Conservation (phyloP, 1,140 invertebrate genomes). For the Chironomus striatipennis region DNA sequence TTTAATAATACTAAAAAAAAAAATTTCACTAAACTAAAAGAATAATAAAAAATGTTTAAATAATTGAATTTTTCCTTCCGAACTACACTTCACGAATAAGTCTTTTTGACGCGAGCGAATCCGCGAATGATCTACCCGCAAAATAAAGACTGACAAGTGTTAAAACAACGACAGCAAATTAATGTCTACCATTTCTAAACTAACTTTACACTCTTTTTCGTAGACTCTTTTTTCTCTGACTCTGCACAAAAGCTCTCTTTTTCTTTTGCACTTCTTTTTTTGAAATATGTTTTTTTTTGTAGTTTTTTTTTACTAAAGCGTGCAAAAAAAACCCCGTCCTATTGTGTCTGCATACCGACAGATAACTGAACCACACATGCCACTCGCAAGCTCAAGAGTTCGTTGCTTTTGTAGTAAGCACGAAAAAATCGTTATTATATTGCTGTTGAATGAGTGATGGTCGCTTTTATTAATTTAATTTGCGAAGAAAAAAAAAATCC, state of each 20-base stretch:
- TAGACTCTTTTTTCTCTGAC: neutral
- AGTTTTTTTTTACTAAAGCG: neutral
- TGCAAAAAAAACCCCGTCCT: conserved; percentile 3
- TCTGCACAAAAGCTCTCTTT: neutral
- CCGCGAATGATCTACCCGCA: neutral
- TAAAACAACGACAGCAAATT: conserved; percentile 13
- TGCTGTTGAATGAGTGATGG: conserved; percentile 20
- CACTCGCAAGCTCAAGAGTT: conserved; percentile 5
- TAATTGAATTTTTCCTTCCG: neutral
- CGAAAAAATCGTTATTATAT: neutral
- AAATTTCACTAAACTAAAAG: neutral
- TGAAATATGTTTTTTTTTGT: neutral
- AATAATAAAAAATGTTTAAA: neutral
- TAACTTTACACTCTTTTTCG: neutral
- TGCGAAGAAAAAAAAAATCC: neutral
- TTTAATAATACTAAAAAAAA: neutral
- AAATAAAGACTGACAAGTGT: conserved; percentile 1
- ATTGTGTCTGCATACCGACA: conserved; percentile 21
- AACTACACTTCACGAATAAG: neutral
- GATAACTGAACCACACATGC: conserved; percentile 16
- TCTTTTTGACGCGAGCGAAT: neutral
- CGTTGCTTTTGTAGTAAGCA: neutral
- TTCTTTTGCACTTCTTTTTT: neutral
- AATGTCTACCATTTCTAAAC: neutral
- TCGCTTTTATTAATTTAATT: conserved; percentile 17